Conservation (phyloP, 2,888 invertebrate genomes). For the Epinotia demarniana region DNA sequence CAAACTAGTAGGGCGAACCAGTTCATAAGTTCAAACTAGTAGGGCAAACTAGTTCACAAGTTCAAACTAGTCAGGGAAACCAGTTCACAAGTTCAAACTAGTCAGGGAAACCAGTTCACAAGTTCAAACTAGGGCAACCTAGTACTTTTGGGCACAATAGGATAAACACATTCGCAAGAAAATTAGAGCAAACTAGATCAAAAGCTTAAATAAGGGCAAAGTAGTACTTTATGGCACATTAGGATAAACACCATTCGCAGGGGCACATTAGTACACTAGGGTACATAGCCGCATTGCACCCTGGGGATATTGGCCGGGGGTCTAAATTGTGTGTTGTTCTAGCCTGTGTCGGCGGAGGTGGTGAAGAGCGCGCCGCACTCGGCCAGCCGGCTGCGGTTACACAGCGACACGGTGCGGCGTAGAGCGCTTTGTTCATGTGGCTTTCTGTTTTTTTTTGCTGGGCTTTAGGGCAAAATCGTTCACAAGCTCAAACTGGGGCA, state of each 20-base stretch:
- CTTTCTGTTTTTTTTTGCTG: not conserved
- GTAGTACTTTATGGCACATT: not conserved
- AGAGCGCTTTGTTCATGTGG: not conserved
- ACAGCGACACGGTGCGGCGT: conserved; percentile 64
- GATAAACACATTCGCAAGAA: too few relatives aligned
- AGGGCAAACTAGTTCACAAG: not conserved
- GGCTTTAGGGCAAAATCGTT: not conserved
- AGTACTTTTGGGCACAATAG: not conserved
- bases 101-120: not conserved
- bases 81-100: not conserved
- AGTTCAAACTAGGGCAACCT: not conserved
- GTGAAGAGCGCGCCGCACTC: conserved; percentile 50
- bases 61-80: not conserved
- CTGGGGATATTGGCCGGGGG: conserved; percentile 43
- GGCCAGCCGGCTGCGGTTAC: conserved; percentile 61
- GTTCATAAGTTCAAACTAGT: not conserved
- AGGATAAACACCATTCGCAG: too few relatives aligned
- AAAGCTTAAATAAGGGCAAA: not conserved
- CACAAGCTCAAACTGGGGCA: not conserved
- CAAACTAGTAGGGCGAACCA: not conserved
- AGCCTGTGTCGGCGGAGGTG: conserved; percentile 32
- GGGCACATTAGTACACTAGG: not conserved
- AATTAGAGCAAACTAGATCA: too few relatives aligned
- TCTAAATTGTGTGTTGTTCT: conserved; percentile 46
- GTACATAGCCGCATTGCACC: not conserved